Conservation (phyloP, 2,797 vertebrate genomes). For the Anabacerthia variegaticeps region DNA sequence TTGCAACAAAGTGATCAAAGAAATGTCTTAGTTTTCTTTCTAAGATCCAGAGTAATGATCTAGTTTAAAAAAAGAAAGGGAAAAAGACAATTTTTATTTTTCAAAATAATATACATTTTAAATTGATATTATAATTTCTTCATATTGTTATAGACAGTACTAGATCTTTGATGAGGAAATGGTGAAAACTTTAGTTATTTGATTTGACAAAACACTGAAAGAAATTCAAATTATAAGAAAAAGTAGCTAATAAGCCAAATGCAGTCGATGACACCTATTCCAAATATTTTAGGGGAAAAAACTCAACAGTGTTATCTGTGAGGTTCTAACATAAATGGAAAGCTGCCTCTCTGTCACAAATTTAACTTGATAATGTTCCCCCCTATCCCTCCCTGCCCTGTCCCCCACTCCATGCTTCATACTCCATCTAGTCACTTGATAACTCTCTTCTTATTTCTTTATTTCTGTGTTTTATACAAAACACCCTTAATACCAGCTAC, state of each 20-base stretch:
- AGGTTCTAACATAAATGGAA: not conserved
- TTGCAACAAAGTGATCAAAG: not conserved
- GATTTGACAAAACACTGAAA: not conserved
- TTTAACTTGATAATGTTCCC: not conserved
- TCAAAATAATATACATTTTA: not conserved
- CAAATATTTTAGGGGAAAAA: not conserved
- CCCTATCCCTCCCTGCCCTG: no score
- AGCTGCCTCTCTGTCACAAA: not conserved
- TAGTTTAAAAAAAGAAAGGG: not conserved
- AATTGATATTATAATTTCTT: not conserved
- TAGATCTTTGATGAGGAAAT: not conserved
- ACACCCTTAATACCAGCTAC: not conserved
- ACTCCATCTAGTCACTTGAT: not conserved
- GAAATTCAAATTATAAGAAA: not conserved
- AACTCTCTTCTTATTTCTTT: not conserved
- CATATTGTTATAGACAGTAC: not conserved
- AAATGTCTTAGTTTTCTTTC: not conserved
- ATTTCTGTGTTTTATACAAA: not conserved
- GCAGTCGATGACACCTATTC: not conserved
- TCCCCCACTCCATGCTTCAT: rapidly evolving
- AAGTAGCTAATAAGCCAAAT: not conserved
- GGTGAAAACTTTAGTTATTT: not conserved
- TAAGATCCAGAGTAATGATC: not conserved
- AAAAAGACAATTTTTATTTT: not conserved
- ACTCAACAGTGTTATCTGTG: rapidly evolving